Evolutionary conservation across 2,797 vertebrate species (phyloP), one percentile per base, ranked within the genome.

Genomic region (Lithobates pipiens): DNA sequence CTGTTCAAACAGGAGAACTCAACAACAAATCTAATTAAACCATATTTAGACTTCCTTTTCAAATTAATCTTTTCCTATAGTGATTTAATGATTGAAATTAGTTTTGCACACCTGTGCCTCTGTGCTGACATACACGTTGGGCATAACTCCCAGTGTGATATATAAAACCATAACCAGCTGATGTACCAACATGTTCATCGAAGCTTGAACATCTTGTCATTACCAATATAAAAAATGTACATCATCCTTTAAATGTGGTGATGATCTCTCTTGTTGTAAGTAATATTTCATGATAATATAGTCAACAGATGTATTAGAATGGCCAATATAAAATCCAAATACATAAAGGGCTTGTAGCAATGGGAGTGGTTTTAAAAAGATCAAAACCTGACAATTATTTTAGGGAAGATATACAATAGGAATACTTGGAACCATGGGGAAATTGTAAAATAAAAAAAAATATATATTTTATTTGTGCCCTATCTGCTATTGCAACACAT

Each of bases 71-170:
- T 75, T 82, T 76, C 36, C 74, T 71, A 82, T 82, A 86, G 74
- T 61, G 74, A 82, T 82, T 74, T 86, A 82, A 86, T 82, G 73
- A 82, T 86, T 82, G 73, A 82, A 86, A 82, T 82, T 82, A 82
- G 85, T 82, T 74, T 86, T 74, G 67, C 80, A 82, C 85, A 86
- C 85, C 85, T 86, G 85, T 82, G 85, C 76, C 85, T 75, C 79
- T 9, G 18, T 63, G 34, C 77, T 81, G 84, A 86, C 84, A 81
- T 76, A 75, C 73, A 82, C 73, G 16, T 67, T 82, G 79, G 73
- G 73, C 74, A 82, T 82, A 50, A 82, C 85, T 86, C 79, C 85
- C 79, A 71, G 74, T 63, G 79, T 77, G 74, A 86, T 71, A 82
- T 81, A 81, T 86, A 86, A 86, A 86, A 75, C 65, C 25, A 82